Percentiles rank a stretch among this genome's conserved stretches.
Conservation (phyloP, 2,113 vertebrate species). For the Emydura subglobosa region DNA sequence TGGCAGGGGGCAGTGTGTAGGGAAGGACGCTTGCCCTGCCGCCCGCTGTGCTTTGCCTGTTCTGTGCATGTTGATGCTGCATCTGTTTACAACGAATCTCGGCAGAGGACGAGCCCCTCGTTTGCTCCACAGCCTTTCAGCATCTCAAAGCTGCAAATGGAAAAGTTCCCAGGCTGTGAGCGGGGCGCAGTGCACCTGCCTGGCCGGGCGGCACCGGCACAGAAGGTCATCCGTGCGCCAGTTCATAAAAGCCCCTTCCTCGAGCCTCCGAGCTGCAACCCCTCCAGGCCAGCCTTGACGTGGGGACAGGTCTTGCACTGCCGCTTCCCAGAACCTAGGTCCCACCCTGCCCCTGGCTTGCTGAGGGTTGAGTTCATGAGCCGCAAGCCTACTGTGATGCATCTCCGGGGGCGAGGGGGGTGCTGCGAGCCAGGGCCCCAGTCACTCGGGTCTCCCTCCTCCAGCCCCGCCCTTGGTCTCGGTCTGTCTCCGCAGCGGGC, state of each 20-base stretch:
- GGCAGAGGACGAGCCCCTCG: neutral
- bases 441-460: neutral
- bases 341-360: neutral
- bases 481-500: neutral
- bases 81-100: neutral
- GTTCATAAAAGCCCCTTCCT: neutral
- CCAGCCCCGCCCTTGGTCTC: neutral
- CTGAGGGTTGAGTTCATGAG: neutral
- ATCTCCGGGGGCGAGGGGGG: too few relatives aligned
- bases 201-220: too few relatives aligned
- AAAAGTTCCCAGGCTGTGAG: neutral
- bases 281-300: neutral
- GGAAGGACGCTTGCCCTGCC: neutral
- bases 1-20: neutral
- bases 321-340: neutral
- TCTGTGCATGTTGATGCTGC: too few relatives aligned
- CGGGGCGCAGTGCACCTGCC: neutral
- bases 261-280: neutral
- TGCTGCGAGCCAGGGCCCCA: neutral
- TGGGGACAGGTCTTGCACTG: neutral
- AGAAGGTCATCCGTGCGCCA: too few relatives aligned
- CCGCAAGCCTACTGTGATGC: neutral
- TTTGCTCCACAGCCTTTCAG: neutral
- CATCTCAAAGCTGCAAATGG: neutral
- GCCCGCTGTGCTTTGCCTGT: neutral